A percentile compares a stretch with the other conserved stretches of the same genome.
phyloP scores from a whole-genome alignment of 2,888 invertebrate species.

The Tiliacea aurago region DNA sequence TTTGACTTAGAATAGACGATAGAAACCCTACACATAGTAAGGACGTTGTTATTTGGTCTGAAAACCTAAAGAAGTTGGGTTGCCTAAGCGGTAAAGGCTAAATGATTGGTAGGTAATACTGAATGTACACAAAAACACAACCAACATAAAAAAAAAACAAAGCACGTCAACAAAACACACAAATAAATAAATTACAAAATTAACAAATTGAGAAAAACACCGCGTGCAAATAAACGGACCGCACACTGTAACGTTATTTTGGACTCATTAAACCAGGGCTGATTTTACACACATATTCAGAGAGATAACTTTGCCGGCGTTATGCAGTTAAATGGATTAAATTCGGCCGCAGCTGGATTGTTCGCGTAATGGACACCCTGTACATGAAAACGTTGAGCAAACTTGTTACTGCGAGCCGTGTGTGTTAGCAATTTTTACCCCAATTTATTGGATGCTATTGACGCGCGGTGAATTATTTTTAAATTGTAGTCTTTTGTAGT shows the following conservation, averaged over 20 bases:
- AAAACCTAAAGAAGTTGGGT: neutral
- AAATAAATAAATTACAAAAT: constrained; percentile 70
- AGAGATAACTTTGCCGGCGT: constrained; percentile 81
- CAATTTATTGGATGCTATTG: constrained; percentile 60
- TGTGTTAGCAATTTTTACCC: constrained; percentile 62
- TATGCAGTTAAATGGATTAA: constrained; percentile 87
- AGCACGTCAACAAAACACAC: constrained; percentile 36
- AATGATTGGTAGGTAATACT: neutral
- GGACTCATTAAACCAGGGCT: constrained; percentile 82
- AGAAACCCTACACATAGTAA: neutral
- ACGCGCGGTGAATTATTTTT: constrained; percentile 49
- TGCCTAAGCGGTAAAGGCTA: neutral
- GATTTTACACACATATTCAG: constrained; percentile 82
- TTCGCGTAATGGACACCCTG: constrained; percentile 82
- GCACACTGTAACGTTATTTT: constrained; percentile 76
- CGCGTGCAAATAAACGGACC: constrained; percentile 71
- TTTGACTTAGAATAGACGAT: too few species aligned
- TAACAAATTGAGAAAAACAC: constrained; percentile 70
- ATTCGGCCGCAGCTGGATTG: constrained; percentile 85
- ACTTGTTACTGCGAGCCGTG: constrained; percentile 71
- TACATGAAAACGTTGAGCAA: constrained; percentile 73
- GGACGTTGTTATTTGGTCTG: neutral
- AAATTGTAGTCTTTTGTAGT: constrained; percentile 37
- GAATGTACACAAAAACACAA: neutral
- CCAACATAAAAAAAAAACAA: constrained; percentile 22